Evolutionary conservation across 2,888 invertebrate genomes (phyloP).

Genomic region (Germaria angustata): DNA sequence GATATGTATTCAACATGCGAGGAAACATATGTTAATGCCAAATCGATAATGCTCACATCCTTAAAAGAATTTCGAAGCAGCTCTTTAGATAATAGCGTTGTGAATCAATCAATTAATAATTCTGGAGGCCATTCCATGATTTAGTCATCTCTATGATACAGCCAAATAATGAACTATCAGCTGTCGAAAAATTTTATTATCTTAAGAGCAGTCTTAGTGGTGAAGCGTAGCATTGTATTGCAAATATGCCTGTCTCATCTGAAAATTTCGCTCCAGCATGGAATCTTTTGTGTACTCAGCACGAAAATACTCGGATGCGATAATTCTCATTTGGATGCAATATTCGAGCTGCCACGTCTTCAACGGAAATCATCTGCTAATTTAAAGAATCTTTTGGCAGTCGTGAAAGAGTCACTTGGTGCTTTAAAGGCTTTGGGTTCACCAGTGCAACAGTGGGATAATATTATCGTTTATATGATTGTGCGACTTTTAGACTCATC

Average conservation of each 20-base stretch:
- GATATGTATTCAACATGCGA: background rate
- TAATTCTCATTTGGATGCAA: slow-evolving; percentile 25
- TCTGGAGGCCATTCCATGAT: slow-evolving; percentile 40
- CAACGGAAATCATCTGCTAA: slow-evolving; percentile 12
- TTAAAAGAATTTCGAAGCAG: slow-evolving; percentile 1
- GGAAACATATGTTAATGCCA: slow-evolving; percentile 13
- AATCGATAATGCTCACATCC: background rate
- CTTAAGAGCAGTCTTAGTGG: slow-evolving; percentile 14
- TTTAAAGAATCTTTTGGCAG: background rate
- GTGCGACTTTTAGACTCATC: slow-evolving; percentile 10
- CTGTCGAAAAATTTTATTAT: slow-evolving; percentile 35
- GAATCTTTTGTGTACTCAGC: slow-evolving; percentile 21
- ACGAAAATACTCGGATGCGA: slow-evolving; percentile 23
- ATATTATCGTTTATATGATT: slow-evolving; percentile 20
- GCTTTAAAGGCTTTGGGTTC: slow-evolving; percentile 5
- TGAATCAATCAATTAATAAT: background rate
- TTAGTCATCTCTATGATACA: slow-evolving; percentile 21
- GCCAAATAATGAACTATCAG: background rate
- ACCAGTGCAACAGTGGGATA: slow-evolving; percentile 4
- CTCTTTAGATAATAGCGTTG: background rate
- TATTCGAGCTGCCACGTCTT: slow-evolving; percentile 18
- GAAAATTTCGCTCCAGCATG: slow-evolving; percentile 23
- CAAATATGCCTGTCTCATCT: slow-evolving; percentile 11
- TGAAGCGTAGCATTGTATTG: background rate
- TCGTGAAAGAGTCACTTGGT: slow-evolving; percentile 20